phyloP scores from a whole-genome alignment of 2,113 vertebrate species.

The Tetrax tetrax region DNA sequence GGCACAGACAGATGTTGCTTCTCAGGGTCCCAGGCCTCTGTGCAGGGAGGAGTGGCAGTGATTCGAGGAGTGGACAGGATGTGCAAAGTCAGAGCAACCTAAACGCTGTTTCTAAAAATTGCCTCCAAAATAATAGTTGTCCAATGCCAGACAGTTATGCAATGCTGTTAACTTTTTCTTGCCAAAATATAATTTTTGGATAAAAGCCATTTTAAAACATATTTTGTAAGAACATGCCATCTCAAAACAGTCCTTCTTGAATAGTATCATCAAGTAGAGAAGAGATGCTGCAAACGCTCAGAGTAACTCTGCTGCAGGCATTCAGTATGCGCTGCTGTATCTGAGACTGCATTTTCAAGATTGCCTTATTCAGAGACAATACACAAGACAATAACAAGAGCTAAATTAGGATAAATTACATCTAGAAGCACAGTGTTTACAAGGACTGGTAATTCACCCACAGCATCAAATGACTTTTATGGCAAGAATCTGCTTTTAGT shows the following conservation, averaged over 20 bases:
- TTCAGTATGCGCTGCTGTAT: neutral
- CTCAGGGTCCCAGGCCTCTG: neutral
- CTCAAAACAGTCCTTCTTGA: neutral
- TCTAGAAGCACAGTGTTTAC: constrained; percentile 32
- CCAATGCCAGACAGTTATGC: neutral
- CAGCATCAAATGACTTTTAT: neutral
- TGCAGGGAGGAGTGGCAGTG: neutral
- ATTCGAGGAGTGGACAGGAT: neutral
- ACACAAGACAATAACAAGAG: constrained; percentile 29
- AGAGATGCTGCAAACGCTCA: neutral
- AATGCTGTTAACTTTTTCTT: neutral
- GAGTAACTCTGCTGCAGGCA: neutral
- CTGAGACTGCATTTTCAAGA: neutral
- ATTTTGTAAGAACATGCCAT: neutral
- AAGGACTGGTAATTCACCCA: constrained; percentile 41
- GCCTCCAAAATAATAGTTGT: neutral
- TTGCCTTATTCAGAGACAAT: constrained; percentile 11
- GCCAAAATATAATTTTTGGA: neutral
- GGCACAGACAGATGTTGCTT: neutral
- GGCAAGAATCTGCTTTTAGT: neutral
- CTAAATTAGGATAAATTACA: constrained; percentile 64
- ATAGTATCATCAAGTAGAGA: neutral
- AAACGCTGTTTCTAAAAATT: neutral
- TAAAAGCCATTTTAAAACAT: neutral
- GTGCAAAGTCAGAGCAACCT: neutral